A percentile compares a stretch with the other conserved stretches of the same genome.
Conservation (phyloP, 2,113 vertebrate species). For the Pteropus alecto region DNA sequence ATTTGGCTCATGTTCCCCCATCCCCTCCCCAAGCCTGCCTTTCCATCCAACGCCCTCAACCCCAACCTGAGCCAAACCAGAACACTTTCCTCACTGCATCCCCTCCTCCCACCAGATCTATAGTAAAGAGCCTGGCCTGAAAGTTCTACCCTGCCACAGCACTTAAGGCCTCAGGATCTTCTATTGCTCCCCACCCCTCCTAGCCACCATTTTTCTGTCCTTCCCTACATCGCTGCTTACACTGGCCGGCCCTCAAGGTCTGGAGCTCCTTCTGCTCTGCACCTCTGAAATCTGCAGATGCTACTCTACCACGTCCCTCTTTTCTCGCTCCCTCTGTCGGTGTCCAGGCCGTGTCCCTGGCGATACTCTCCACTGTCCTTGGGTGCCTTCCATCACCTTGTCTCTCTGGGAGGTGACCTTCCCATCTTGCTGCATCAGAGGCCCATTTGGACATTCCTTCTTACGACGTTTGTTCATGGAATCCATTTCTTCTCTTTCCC, state of each 20-base stretch:
- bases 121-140: not conserved
- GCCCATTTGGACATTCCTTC: not conserved
- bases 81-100: not conserved
- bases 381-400: not conserved
- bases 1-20: not conserved
- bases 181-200: not conserved
- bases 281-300: not conserved
- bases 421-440: not conserved
- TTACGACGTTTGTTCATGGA: not conserved
- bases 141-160: not conserved
- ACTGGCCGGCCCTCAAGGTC: not conserved
- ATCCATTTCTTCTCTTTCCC: not conserved
- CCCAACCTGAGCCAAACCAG: not conserved
- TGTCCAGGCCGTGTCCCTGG: not conserved
- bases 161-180: not conserved
- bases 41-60: not conserved
- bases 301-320: not conserved
- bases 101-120: not conserved
- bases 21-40: not conserved
- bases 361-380: rapidly evolving
- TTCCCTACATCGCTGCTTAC: rapidly evolving
- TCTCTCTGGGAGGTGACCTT: not conserved
- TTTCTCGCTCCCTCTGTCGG: not conserved
- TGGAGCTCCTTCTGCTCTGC: not conserved
- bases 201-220: not conserved